Evolutionary conservation across 2,888 invertebrate species (phyloP).

Genomic region (Rhamnusium bicolor): DNA sequence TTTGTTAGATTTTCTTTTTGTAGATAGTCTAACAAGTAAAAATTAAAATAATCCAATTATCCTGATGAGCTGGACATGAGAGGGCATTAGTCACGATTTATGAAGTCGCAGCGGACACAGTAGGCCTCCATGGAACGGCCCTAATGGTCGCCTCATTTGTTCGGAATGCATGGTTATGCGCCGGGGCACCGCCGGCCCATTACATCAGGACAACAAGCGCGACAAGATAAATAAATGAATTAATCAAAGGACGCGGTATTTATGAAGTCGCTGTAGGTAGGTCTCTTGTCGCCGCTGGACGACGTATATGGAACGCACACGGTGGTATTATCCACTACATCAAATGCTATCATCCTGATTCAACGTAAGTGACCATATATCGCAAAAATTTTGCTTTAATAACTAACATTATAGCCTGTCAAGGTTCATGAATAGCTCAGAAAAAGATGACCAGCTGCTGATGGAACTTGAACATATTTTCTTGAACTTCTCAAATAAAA

Average conservation of each 20-base stretch:
- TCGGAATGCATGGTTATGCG: conserved; percentile 49
- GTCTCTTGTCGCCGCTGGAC: conserved; percentile 55
- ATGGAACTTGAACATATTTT: neutral
- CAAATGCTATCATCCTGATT: neutral
- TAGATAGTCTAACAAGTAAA: conserved; percentile 45
- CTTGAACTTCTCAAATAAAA: no score
- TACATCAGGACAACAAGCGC: conserved; percentile 54
- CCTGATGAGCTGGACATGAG: conserved; percentile 57
- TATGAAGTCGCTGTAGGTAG: conserved; percentile 53
- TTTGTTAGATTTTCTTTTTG: conserved; percentile 36
- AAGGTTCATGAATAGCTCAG: neutral
- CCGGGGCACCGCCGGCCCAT: conserved; percentile 48
- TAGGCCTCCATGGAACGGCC: conserved; percentile 51
- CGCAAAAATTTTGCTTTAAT: neutral
- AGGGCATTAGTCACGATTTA: conserved; percentile 59
- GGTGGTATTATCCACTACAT: conserved; percentile 32
- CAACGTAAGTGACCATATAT: conserved; percentile 5
- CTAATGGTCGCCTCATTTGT: conserved; percentile 63
- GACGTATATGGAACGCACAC: conserved; percentile 48
- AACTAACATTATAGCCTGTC: neutral
- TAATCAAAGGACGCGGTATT: conserved; percentile 58
- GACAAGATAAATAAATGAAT: conserved; percentile 62
- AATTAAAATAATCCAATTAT: conserved; percentile 62
- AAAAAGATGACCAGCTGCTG: neutral
- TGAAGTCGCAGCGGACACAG: conserved; percentile 51